Base-by-base conservation (phyloP, 2,888 invertebrate genomes). In the Trypoxylon attenuatum region DNA sequence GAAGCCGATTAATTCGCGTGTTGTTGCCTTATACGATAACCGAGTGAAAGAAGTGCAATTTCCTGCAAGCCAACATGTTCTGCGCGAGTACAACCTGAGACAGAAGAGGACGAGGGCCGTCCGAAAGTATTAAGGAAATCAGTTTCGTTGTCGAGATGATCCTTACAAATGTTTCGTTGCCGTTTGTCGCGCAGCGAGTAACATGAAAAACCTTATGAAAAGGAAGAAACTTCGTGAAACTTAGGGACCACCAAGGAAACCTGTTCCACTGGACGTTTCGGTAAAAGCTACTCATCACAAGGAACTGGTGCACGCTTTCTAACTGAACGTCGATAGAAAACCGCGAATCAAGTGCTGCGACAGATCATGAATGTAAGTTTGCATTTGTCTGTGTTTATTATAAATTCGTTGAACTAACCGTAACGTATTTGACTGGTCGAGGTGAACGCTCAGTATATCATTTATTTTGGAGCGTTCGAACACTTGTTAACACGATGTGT, bases 321-420 rank as follows among this genome's bases (percentile, higher is more conserved):
- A 27, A 45, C 41, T 33, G 51, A 57, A 69, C 47, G 47, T 67
- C 54, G 13, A 13, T 33, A 60, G 57, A 60, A 62, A 54, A 46
- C 53, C 27, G 49, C 27, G 43, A 54, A 8, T 39, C 43, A 54
- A 50, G 41, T 47, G 58, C 22, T 61, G 57, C 59, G 46, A 52
- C 57, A 56, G 73, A 77, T 77, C 71, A 77, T 77, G 77, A 76
- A 77, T 73, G 77, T 77, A 59, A 77, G 77, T 69, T 46, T 18
- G 41, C 10, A 41, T 63, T n/a, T n/a, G n/a, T n/a, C n/a, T n/a
- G n/a, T n/a, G n/a, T n/a, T n/a, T n/a, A n/a, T n/a, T n/a, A n/a
- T n/a, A n/a, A n/a, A n/a, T n/a, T n/a, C n/a, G n/a, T n/a, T n/a
- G n/a, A n/a, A n/a, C n/a, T n/a, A n/a, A n/a, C n/a, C n/a, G n/a